Evolutionary conservation across 2,797 vertebrate genomes (phyloP).

Genomic region (Sebastes baramenuke): DNA sequence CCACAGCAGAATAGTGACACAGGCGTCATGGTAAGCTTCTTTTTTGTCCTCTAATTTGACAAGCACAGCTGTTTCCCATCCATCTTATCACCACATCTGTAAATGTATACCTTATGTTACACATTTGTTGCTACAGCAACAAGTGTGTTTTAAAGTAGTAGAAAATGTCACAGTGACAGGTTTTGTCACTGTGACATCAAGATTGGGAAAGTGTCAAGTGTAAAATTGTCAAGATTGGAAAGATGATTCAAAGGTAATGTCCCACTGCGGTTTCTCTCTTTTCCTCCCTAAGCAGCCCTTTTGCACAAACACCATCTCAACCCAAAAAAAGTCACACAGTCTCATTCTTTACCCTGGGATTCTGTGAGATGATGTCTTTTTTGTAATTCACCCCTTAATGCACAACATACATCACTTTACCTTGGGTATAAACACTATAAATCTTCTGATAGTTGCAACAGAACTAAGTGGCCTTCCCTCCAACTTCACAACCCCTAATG

Average conservation of each 20-base stretch:
- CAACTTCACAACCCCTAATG: constrained; percentile 17
- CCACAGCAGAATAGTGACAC: neutral
- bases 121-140: neutral
- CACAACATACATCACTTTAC: constrained; percentile 41
- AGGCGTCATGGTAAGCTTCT: neutral
- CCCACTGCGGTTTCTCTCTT: neutral
- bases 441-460: constrained; percentile 23
- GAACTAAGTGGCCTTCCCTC: neutral
- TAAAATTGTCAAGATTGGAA: neutral
- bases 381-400: constrained; percentile 38
- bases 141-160: neutral
- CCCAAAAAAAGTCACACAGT: neutral
- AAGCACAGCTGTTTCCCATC: neutral
- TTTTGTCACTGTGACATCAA: too few relatives aligned
- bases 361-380: constrained; percentile 13
- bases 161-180: neutral
- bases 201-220: neutral
- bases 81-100: neutral
- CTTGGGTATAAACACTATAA: constrained; percentile 48
- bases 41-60: neutral
- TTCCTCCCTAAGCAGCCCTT: neutral
- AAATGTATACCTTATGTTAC: neutral
- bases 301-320: neutral
- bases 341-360: neutral
- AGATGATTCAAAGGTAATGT: neutral